phyloP scores from a whole-genome alignment of 2,888 invertebrate species.

The Scaptomyza flava region DNA sequence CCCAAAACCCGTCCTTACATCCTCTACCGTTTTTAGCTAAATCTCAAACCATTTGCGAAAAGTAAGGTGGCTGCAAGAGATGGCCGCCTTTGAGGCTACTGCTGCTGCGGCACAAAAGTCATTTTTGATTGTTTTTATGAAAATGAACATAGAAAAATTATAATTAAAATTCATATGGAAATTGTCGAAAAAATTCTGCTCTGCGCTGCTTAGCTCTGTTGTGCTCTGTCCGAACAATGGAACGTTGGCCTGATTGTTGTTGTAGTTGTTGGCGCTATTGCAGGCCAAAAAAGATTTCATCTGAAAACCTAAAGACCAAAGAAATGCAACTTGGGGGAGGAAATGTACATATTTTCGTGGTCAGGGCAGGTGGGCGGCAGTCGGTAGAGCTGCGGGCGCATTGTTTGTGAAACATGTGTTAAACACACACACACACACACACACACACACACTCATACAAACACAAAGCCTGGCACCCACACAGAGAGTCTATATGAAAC shows the following conservation, averaged over 20 bases:
- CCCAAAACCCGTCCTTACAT: conserved; percentile 6
- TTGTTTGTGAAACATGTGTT: conserved; percentile 75
- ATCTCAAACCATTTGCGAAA: not conserved
- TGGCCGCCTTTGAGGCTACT: conserved; percentile 33
- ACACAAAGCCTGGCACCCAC: conserved; percentile 8
- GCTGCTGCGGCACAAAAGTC: conserved; percentile 70
- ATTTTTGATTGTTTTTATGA: conserved; percentile 80
- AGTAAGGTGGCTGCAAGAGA: conserved; percentile 13
- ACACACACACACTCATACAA: conserved; percentile 11
- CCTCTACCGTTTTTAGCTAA: not conserved
- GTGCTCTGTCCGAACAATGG: conserved; percentile 49
- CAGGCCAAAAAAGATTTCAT: conserved; percentile 75
- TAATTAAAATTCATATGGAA: conserved; percentile 80
- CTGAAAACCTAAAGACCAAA: conserved; percentile 71
- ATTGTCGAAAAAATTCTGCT: conserved; percentile 61
- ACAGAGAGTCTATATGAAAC: conserved; percentile 28
- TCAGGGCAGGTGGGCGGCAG: conserved; percentile 20
- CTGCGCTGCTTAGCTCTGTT: conserved; percentile 10
- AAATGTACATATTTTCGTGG: conserved; percentile 35
- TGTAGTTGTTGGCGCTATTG: conserved; percentile 44
- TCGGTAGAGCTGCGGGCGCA: conserved; percentile 69
- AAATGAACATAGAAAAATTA: conserved; percentile 81
- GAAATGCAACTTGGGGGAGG: conserved; percentile 66
- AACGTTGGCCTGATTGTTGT: conserved; percentile 27
- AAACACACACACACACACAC: conserved; percentile 31